These are phyloP conservation scores for Norana najaformis DNA, from an alignment of 2,888 invertebrate genomes.

Conservation along the genomic window DNA sequence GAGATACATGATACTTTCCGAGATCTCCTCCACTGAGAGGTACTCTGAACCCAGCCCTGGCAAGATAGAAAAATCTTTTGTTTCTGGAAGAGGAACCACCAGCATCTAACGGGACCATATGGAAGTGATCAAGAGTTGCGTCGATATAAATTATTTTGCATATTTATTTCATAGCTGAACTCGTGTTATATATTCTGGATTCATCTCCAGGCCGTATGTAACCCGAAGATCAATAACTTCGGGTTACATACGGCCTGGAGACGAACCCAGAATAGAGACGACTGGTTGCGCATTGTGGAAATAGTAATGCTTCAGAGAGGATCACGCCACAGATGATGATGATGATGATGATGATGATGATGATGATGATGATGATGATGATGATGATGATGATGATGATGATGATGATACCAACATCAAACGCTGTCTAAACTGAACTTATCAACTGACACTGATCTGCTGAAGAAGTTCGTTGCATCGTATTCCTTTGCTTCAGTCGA, in stretches of 20 bases:
- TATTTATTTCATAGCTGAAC: not conserved
- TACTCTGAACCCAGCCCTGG: too few relatives aligned
- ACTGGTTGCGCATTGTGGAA: too few relatives aligned
- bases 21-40: too few relatives aligned
- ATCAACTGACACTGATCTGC: not conserved
- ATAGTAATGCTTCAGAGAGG: too few relatives aligned
- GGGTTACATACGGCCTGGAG: not conserved
- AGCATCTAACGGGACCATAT: not conserved
- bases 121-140: not conserved
- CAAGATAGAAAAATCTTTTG: too few relatives aligned
- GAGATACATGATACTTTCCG: not conserved
- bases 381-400: not conserved
- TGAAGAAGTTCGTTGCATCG: not conserved
- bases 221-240: too few relatives aligned
- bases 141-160: not conserved
- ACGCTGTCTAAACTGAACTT: too few relatives aligned
- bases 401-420: too few relatives aligned
- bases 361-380: constrained; percentile 31
- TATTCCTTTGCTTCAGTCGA: not conserved
- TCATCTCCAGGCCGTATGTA: too few relatives aligned
- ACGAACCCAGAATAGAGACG: too few relatives aligned
- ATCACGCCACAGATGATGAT: too few relatives aligned
- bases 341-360: constrained; percentile 33
- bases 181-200: too few relatives aligned
- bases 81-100: not conserved